These are phyloP conservation scores for Paragorgia papillata DNA, from an alignment of 92 coral and sea anemone genomes.

Conservation along the genomic window DNA sequence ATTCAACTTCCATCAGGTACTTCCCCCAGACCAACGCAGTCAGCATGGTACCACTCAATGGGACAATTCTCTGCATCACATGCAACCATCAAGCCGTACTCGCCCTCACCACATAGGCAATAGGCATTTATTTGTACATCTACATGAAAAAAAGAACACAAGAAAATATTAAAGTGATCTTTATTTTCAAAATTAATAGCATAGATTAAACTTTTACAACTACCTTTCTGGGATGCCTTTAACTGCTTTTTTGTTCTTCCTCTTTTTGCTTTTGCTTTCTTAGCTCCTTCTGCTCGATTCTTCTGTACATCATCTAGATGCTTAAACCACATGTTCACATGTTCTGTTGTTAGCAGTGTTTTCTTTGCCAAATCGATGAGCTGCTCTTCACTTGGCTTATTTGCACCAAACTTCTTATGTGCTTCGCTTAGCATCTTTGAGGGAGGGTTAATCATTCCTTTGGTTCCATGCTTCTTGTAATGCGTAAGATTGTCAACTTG, in stretches of 20 bases:
- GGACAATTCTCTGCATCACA: too few species aligned
- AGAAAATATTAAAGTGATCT: not conserved
- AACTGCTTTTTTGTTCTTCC: too few species aligned
- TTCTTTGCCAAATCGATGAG: slow-evolving; percentile 41
- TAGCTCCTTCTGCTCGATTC: slow-evolving; percentile 48
- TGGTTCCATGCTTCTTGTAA: slow-evolving; percentile 22
- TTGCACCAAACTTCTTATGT: slow-evolving; percentile 14
- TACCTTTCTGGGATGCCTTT: slow-evolving; percentile 26
- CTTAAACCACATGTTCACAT: slow-evolving; percentile 52
- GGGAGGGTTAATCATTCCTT: slow-evolving; percentile 47
- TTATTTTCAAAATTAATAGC: not conserved
- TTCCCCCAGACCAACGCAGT: too few species aligned
- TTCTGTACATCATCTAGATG: slow-evolving; percentile 42
- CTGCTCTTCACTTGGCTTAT: slow-evolving; percentile 3
- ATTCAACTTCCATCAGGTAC: too few species aligned
- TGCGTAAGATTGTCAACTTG: slow-evolving; percentile 35
- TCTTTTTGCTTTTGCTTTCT: slow-evolving; percentile 45
- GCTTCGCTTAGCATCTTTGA: slow-evolving; percentile 22
- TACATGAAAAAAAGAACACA: not conserved
- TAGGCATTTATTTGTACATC: slow-evolving; percentile 19
- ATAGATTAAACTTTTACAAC: not conserved
- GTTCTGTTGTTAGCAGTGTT: slow-evolving; percentile 37
- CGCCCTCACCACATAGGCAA: slow-evolving; percentile 48
- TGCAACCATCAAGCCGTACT: slow-evolving; percentile 40
- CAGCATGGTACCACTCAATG: too few species aligned